A percentile compares a stretch with the other conserved stretches of the same genome.
phyloP scores from a whole-genome alignment of 2,797 vertebrate species.

The Bradypus variegatus region DNA sequence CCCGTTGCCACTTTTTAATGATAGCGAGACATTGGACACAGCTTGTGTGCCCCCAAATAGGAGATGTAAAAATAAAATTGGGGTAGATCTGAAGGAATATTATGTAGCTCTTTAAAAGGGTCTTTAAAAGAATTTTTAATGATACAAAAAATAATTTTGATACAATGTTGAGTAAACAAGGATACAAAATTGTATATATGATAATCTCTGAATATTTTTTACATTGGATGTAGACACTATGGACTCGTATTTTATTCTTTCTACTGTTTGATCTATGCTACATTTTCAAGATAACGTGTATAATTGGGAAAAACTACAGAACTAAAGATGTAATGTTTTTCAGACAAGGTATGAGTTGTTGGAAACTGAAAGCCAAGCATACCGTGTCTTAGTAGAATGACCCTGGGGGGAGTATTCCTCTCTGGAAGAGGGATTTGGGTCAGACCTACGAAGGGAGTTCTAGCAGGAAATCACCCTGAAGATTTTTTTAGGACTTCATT shows the following conservation, averaged over 20 bases:
- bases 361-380: too few species aligned
- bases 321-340: neutral
- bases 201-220: neutral
- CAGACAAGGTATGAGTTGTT: too few species aligned
- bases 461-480: rapidly evolving
- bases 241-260: too few species aligned
- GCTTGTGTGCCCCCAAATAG: rapidly evolving
- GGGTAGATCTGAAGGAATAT: neutral
- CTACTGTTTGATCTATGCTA: neutral
- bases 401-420: neutral
- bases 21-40: rapidly evolving
- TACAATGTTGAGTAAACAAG: rapidly evolving
- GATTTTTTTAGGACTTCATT: neutral
- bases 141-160: too few species aligned
- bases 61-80: rapidly evolving
- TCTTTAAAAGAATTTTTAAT: neutral
- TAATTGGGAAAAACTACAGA: neutral
- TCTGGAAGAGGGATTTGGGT: rapidly evolving
- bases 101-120: rapidly evolving
- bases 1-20: rapidly evolving
- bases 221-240: rapidly evolving
- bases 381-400: rapidly evolving
- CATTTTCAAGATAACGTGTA: neutral
- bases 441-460: neutral
- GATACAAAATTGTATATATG: rapidly evolving